These are phyloP conservation scores for Sciurus niger DNA, from an alignment of 2,113 vertebrate genomes.

Conservation along the genomic window DNA sequence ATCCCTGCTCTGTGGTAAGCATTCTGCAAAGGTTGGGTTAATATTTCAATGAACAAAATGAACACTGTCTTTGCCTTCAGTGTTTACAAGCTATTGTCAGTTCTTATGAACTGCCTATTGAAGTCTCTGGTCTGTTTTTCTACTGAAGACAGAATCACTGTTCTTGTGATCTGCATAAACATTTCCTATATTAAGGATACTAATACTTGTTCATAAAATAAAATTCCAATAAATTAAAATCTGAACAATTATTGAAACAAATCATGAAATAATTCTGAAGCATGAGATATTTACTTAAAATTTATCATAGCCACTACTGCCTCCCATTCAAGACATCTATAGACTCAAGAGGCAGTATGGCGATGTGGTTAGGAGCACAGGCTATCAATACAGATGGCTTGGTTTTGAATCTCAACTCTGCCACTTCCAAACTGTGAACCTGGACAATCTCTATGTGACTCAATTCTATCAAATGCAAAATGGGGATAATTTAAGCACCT, in stretches of 20 bases:
- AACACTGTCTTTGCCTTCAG: neutral
- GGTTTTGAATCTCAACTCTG: conserved; percentile 23
- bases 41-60: neutral
- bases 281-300: conserved; percentile 5
- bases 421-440: neutral
- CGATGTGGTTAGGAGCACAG: neutral
- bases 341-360: neutral
- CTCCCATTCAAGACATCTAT: conserved; percentile 30
- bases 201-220: neutral
- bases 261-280: neutral
- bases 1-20: neutral
- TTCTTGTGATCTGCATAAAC: conserved; percentile 28
- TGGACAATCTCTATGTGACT: neutral
- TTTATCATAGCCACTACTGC: neutral
- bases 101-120: conserved; percentile 46
- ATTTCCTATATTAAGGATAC: neutral
- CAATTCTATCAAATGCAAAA: neutral
- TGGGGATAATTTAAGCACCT: neutral
- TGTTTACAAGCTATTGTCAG: conserved; percentile 9
- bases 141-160: neutral
- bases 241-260: conserved; percentile 4
- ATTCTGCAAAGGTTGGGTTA: neutral
- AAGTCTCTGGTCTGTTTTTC: conserved; percentile 59
- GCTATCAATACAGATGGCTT: neutral
- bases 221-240: conserved; percentile 54